Evolutionary conservation across 2,888 invertebrate genomes (phyloP).

Genomic region (Graphium colonna): DNA sequence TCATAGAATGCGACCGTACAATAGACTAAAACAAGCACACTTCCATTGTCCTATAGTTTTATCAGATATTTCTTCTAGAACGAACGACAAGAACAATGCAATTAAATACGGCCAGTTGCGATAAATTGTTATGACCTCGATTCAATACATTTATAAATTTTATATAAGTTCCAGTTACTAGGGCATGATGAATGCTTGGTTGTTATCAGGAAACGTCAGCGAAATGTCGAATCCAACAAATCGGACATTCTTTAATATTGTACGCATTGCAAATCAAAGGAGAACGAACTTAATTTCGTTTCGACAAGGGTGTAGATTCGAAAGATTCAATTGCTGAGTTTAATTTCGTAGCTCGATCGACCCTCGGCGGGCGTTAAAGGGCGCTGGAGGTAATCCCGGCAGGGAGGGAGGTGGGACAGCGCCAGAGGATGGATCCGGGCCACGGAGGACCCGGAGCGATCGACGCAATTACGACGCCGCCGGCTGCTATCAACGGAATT

Average conservation of each 20-base stretch:
- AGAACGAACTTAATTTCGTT: slow-evolving; percentile 47
- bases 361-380: slow-evolving; percentile 63
- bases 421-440: slow-evolving; percentile 43
- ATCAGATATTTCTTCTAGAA: too few species aligned
- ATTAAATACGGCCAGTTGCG: too few species aligned
- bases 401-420: slow-evolving; percentile 51
- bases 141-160: too few species aligned
- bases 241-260: slow-evolving; percentile 34
- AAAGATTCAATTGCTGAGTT: slow-evolving; percentile 60
- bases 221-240: slow-evolving; percentile 36
- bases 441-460: slow-evolving; percentile 44
- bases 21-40: too few species aligned
- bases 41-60: too few species aligned
- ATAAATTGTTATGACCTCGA: too few species aligned
- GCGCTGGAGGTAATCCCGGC: slow-evolving; percentile 42
- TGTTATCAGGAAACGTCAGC: slow-evolving; percentile 9
- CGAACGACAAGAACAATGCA: too few species aligned
- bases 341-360: slow-evolving; percentile 53
- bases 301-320: slow-evolving; percentile 49
- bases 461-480: slow-evolving; percentile 42
- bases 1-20: too few species aligned
- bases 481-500: neutral
- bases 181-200: neutral
- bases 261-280: slow-evolving; percentile 32
- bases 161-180: neutral